Evolutionary conservation across 2,113 vertebrate species (phyloP), one percentile per base, ranked within the genome.

Genomic region (Polyodon spathula): DNA sequence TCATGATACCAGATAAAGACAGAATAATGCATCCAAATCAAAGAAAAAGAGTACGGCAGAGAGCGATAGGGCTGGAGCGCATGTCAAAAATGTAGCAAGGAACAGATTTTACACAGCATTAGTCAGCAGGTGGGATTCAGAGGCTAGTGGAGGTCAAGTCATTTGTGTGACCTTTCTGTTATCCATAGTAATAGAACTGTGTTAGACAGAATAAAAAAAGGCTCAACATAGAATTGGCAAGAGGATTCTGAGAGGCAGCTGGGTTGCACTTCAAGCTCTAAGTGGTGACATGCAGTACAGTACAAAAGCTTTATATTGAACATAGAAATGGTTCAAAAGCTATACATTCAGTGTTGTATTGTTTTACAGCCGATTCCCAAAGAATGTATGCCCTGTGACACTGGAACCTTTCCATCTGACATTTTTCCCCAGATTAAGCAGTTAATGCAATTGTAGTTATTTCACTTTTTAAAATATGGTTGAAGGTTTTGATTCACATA

Each of bases 31-130:
- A 46, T 65, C 55, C 59, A 60, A 56, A 56, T 60, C 63, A 53
- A 40, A 51, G 11, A 2, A 55, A 17, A 37, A 53, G 59, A 60
- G 56, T 40, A 62, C 68, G 68, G 61, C 64, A 63, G 56, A 41
- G 44, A n/a, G 51, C 51, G 58, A 40, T 55, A 16, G 63, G 63
- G 63, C 52, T 10, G 39, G 14, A 58, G 63, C 69, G 68, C 54
- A 68, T 61, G 65, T 66, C 68, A 52, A 55, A 37, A 58, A 8
- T 38, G 37, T 51, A 59, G 69, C 44, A 59, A 6, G 57, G 37
- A 64, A 48, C 16, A 48, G 12, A 44, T 41, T 38, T 59, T 10
- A 63, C 53, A 60, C 56, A 17, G 66, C 11, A 60, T 65, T 60
- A 59, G 27, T 27, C 54, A 44, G 56, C 60, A 40, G 50, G 50